A percentile compares a stretch with the other conserved stretches of the same genome.
phyloP scores from a whole-genome alignment of 2,113 vertebrate genomes.

The Oreochromis niloticus region DNA sequence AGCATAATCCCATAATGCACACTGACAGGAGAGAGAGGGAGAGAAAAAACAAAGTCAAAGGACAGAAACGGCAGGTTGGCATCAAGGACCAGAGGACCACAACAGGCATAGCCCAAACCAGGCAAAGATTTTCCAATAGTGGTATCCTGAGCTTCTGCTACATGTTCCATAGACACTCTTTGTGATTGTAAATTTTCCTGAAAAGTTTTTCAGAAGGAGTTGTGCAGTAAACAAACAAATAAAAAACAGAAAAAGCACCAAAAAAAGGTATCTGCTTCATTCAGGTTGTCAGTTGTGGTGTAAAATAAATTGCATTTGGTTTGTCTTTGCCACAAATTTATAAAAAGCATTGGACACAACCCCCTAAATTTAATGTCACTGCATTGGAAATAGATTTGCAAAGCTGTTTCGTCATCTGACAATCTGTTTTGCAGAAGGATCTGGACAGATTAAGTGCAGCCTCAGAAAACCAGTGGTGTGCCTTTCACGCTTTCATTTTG shows the following conservation, averaged over 20 bases:
- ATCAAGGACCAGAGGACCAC: accelerated
- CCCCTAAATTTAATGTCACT: neutral
- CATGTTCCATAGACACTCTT: neutral
- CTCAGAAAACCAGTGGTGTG: neutral
- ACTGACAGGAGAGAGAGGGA: neutral
- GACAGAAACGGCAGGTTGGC: neutral
- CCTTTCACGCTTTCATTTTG: accelerated
- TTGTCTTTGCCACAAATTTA: neutral
- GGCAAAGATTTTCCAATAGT: neutral
- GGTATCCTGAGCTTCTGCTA: neutral
- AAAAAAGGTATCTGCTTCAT: accelerated
- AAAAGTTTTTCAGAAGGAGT: neutral
- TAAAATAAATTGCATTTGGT: neutral
- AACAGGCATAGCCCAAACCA: neutral
- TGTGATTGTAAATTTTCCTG: neutral
- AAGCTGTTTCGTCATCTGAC: neutral
- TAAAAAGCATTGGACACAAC: neutral
- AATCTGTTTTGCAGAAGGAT: neutral
- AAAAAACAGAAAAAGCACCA: neutral
- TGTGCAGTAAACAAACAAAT: neutral
- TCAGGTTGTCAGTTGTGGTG: neutral
- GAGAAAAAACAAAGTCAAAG: neutral
- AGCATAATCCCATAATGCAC: neutral
- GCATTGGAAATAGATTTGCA: neutral
- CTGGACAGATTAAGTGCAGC: neutral